Evolutionary conservation across 2,113 vertebrate genomes (phyloP).

Genomic region (Origma solitaria): DNA sequence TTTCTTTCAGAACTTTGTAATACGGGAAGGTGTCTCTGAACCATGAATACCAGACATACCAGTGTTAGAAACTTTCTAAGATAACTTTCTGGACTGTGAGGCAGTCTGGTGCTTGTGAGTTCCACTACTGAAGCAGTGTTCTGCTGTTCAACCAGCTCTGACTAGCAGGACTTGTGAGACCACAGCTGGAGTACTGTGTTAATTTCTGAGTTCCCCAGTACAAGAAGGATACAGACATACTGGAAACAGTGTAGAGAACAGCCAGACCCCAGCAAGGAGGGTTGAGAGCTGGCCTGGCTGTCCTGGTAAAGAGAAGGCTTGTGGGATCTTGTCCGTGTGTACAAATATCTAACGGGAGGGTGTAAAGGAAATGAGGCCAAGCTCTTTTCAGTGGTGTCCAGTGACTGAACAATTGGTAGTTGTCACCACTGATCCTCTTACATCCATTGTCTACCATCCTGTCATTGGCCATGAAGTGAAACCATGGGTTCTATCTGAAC

Average conservation of each 20-base stretch:
- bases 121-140: neutral
- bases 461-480: neutral
- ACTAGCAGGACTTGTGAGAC: neutral
- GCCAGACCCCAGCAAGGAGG: rapidly evolving
- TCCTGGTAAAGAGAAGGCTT: neutral
- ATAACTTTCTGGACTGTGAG: neutral
- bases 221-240: neutral
- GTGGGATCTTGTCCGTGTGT: neutral
- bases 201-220: neutral
- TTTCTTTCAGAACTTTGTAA: neutral
- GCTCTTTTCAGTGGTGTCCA: neutral
- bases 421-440: neutral
- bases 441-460: neutral
- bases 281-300: neutral
- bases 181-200: neutral
- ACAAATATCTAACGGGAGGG: neutral
- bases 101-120: neutral
- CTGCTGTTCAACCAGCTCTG: neutral
- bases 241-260: neutral
- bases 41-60: neutral
- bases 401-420: neutral
- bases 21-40: neutral
- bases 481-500: neutral
- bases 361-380: neutral
- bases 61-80: neutral